Evolutionary conservation across 2,113 vertebrate genomes (phyloP).

Genomic region (Barnardius zonarius): DNA sequence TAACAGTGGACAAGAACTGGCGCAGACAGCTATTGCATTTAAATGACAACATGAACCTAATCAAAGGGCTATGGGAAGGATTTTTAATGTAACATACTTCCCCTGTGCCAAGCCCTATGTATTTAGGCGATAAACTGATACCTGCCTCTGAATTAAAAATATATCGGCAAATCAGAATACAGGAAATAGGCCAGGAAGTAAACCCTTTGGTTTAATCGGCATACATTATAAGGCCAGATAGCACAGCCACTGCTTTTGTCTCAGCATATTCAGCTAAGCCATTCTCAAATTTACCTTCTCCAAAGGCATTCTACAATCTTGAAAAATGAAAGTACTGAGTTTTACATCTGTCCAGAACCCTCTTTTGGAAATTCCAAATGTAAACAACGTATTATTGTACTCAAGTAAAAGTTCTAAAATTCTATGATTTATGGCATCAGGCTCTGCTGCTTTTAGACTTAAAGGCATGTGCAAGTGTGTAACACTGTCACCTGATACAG

Average conservation of each 20-base stretch:
- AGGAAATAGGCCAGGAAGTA: not conserved
- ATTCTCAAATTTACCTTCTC: not conserved
- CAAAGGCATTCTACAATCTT: not conserved
- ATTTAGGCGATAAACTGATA: not conserved
- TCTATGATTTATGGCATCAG: not conserved
- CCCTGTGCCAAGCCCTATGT: not conserved
- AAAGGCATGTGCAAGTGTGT: accelerated
- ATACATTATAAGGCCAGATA: not conserved
- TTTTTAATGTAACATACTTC: not conserved
- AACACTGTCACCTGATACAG: accelerated
- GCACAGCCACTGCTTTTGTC: not conserved
- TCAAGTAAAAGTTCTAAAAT: not conserved
- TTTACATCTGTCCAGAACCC: not conserved
- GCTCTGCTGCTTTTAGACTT: not conserved
- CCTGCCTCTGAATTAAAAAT: not conserved
- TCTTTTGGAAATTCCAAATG: not conserved
- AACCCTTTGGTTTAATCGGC: not conserved
- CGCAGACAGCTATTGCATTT: not conserved
- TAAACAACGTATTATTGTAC: not conserved
- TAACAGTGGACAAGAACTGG: not conserved
- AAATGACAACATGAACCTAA: not conserved
- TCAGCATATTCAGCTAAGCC: not conserved
- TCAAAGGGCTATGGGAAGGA: not conserved
- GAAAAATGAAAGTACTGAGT: not conserved
- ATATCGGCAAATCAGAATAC: not conserved